Percentiles rank a stretch among this genome's conserved stretches.
These are phyloP conservation scores for Peromyscus californicus DNA, from an alignment of 2,113 vertebrate species.

Conservation along the genomic window DNA sequence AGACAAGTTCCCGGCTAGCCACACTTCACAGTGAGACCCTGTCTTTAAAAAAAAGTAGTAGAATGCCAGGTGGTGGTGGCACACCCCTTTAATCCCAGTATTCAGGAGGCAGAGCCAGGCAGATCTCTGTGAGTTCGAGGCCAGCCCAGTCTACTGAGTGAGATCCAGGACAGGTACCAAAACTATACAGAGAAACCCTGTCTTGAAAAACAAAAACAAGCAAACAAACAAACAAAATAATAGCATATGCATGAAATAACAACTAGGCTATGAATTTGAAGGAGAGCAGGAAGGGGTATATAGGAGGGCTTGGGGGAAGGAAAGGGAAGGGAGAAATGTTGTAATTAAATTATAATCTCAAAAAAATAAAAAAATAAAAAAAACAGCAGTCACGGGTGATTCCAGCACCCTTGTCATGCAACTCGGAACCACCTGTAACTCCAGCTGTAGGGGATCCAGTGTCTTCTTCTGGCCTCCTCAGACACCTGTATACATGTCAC, in stretches of 20 bases:
- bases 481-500: not conserved
- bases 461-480: not conserved
- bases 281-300: not conserved
- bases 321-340: not conserved
- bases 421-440: not conserved
- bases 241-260: not conserved
- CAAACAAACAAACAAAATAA: not conserved
- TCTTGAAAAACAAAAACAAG: no score
- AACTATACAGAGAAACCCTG: no score
- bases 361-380: not conserved
- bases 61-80: no score
- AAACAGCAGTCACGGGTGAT: not conserved
- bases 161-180: no score
- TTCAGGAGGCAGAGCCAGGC: no score
- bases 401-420: not conserved
- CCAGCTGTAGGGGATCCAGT: not conserved
- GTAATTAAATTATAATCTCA: not conserved
- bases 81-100: no score
- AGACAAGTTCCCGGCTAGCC: not conserved
- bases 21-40: not conserved
- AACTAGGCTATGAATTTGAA: not conserved
- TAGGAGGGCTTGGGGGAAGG: not conserved
- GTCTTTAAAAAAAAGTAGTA: not conserved
- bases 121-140: no score
- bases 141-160: no score